Base-by-base conservation (phyloP, 2,797 vertebrate genomes). In the Onychomys arenicola region DNA sequence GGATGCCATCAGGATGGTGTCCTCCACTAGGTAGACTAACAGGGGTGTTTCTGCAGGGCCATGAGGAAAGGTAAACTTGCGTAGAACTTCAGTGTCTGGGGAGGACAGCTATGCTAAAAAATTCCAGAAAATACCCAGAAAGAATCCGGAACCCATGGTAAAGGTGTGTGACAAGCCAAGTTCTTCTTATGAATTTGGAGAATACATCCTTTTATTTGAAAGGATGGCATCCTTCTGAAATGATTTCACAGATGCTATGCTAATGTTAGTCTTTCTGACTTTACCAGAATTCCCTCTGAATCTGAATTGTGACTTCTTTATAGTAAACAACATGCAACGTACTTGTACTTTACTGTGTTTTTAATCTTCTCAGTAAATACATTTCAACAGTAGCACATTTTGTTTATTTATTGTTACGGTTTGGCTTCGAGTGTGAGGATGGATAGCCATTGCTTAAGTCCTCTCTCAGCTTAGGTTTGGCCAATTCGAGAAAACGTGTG, bases 91-190 rank as follows among this genome's bases (percentile, higher is more conserved):
- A 71, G 34, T 2, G 13, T 81, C 76, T 82, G 7, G 21, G 37
- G 73, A 29, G 57, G 17, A 8, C 67, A 63, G 23, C n/a, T 52
- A 23, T 67, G 17, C 32, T 93, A 34, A 86, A 88, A 88, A 63
- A 37, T 86, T 69, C 63, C 82, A 75, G 37, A 57, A 91, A 96
- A 90, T 63, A 90, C 6, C 25, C 90, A 89, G n/a, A 89, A 94
- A 73, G 49, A 94, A 83, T 49, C 73, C 78, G 29, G 75, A 27
- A 82, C 52, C 10, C 86, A 83, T 89, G 4, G 46, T 91, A 85
- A 91, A 84, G 3, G 1, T 55, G 5, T 63, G 34, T 21, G 65
- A 52, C 25, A 67, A 59, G 82, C 49, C 7, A 95, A 81, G 3
- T 32, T 92, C 71, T 34, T 92, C 63, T 93, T 81, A 71, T 46